Evolutionary conservation across 2,888 invertebrate species (phyloP), one percentile per base, ranked within the genome.

Genomic region (Ennomos erosarius): DNA sequence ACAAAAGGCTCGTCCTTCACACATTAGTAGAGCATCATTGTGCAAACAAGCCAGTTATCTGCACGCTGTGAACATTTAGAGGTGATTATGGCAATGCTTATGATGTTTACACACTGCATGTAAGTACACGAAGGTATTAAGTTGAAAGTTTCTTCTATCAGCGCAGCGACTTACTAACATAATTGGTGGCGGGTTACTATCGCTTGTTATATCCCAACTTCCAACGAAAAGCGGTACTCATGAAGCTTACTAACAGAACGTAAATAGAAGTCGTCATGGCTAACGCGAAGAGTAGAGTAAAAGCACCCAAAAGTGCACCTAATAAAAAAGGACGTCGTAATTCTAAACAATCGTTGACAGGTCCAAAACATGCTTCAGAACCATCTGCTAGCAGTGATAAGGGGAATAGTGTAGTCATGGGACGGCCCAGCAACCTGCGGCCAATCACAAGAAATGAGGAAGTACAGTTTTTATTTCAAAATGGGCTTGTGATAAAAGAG

Each of bases 1-100:
- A 90, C 89, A 90, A 90, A 89, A 90, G 88, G 82, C 80, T 76
- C 78, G 90, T 88, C 91, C 91, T 91, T 91, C 91, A 88, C 87
- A 87, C 87, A 87, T 89, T 88, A 87, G 81, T 84, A 79, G 81
- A 80, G 77, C 79, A 85, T 86, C 82, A 79, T 84, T 90, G 88
- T 87, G 84, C 88, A 85, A 88, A 88, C 87, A 88, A 85, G 81
- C 82, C 73, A 84, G 84, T 87, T 86, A 87, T 87, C 85, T 80
- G 73, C 82, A 76, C 80, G 81, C 80, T 80, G 80, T 75, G 80
- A 83, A 82, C 80, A 78, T 79, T 81, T 83, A 80, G 82, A 87
- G 87, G 87, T 85, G 88, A 90, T 90, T 90, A 90, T 84, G 81
- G 84, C 67, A 81, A 81, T 78, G 79, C 81, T 87, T 86, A 88